Base-by-base conservation (phyloP, 2,113 vertebrate genomes). In the Alouatta palliata region DNA sequence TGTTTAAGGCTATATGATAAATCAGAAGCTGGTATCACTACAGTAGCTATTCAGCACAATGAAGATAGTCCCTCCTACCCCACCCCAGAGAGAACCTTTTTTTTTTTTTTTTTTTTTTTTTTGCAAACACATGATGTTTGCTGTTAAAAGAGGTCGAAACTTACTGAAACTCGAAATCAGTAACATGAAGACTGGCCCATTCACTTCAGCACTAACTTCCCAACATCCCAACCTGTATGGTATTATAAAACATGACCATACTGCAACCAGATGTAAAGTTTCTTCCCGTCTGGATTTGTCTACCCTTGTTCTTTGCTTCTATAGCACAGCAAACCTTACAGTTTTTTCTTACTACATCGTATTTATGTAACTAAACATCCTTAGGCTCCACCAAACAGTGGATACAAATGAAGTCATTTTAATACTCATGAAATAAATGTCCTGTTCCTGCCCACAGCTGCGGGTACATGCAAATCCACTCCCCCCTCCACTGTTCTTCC, bases 1-100 rank as follows among this genome's bases (percentile, higher is more conserved):
- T 85, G 35, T 90, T 96, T 93, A 90, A 85, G 61, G 17, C 21
- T 37, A 75, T 45, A 81, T 70, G 73, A 66, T 96, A 81, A 90
- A 94, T 87, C 64, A 95, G 83, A 85, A 75, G 19, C 52, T 61
- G 47, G 2, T n/a, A 66, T 95, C 73, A 32, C 45, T 30, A 64
- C 30, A 71, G 82, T 35, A 66, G 32, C 58, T 64, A 52, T 75
- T 47, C 37, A 52, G 54, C 35, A 61, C 47, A 30, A 47, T 0
- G 9, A 52, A 87, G 79, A 73, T 4, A 54, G 47, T 32, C 81
- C 40, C 47, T 80, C 43, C 20, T 5, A 5, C 1, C 10, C 1
- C 16, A 43, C 10, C 43, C 1, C 47, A 37, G 20, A 64, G 47
- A 4, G 25, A 83, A 25, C 13, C 12, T 40, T 86, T 95, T 85